Evolutionary conservation across 2,888 invertebrate genomes (phyloP), one percentile per base, ranked within the genome.

Genomic region (Troglohyphantes excavatus): DNA sequence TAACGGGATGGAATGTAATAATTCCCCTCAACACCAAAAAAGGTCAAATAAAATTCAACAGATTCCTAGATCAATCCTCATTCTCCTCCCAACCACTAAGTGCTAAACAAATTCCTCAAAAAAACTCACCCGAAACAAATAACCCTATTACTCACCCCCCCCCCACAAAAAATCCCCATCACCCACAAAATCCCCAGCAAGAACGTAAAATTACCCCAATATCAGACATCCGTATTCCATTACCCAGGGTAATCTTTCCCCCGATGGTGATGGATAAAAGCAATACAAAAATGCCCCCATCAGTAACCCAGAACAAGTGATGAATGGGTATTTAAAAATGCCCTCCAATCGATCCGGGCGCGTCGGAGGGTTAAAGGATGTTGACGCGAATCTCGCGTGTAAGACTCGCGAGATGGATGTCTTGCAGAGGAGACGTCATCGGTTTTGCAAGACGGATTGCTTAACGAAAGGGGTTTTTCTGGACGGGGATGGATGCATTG

Each of bases 301-400:
- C 9, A 70, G 39, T 13, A 46, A 26, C 23, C 19, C n/a, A 9
- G 11, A 9, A 39, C 21, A 23, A 21, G 39, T 63, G 78, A 78
- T 78, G 39, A 78, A 78, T 78, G 78, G 65, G n/a, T 65, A 78
- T 78, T 78, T 78, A 78, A 78, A 78, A 78, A 61, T 65, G 33
- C 39, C 21, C 6, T 19, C 9, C n/a, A n/a, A 78, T 78, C 78
- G 78, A 78, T 78, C 26, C 7, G 13, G n/a, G 53, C 53, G 39
- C 53, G 43, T 27, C 21, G 13, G 23, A 53, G 39, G 61, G 78
- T 78, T 78, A 21, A 78, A 78, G 61, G 53, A 63, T 65, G 78
- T 33, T 39, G 23, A 13, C 19, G 39, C 23, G 9, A 78, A 63
- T 27, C 33, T 78, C 23, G 29, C 27, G 21, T 43, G 23, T 46